Evolutionary conservation across 30 jellyfish, hydroid and myxozoan genomes (phyloP), one percentile per base, ranked within the genome.

Genomic region (Pseudorhiza aurosa): DNA sequence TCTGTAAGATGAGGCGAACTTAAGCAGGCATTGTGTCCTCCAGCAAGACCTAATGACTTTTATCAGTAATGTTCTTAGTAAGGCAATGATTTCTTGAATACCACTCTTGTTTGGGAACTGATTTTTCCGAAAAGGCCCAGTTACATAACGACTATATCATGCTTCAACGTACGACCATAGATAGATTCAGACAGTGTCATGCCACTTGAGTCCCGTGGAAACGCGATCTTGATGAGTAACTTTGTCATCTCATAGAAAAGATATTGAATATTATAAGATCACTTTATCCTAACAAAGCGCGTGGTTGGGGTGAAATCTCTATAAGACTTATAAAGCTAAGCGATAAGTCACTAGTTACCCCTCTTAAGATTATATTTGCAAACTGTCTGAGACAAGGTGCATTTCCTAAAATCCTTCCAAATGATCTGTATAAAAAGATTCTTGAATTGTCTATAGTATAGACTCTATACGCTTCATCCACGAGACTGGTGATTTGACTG

Each of bases 251-350:
- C 22, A 5, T n/a, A n/a, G 22, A 22, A n/a, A 50, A n/a, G n/a
- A 50, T 50, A 50, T 22, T 50, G 8, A 50, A 50, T 50, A 50
- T 50, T n/a, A 50, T 50, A 50, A 50, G 65, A 50, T 50, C 65
- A 50, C 65, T 50, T 22, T 5, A 50, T 50, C 65, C 65, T 50
- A 50, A 50, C 29, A 50, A 50, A 50, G 65, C 65, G 29, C 65
- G 22, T 12, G 65, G 65, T 22, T 50, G 65, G 55, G 55, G 55
- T 42, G 55, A 42, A 15, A 42, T 42, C 15, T 42, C 55, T 42
- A 15, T 42, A 15, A 50, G 65, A 22, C 8, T 50, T 8, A 50
- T 50, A 50, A 50, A 50, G 65, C 8, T 50, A 4, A 5, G 65
- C 15, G 65, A 50, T 50, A n/a, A 12, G 5, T 5, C 65, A 8